Conservation (phyloP, 2,797 vertebrate genomes). For the Gobionotothen gibberifrons region DNA sequence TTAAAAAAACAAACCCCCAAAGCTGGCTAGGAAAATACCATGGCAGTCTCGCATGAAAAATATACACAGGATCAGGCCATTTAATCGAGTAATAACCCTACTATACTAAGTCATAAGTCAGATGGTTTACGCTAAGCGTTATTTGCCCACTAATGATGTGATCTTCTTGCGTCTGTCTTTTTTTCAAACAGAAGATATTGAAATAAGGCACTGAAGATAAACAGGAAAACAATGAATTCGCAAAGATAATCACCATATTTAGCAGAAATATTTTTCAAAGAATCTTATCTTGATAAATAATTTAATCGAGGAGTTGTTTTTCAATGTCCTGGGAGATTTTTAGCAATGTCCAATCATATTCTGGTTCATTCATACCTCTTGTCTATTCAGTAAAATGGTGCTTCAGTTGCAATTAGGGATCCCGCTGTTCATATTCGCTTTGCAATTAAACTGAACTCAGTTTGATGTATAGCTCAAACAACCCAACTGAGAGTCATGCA, state of each 20-base stretch:
- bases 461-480: not conserved
- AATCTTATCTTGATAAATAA: not conserved
- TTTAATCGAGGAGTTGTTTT: not conserved
- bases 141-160: not conserved
- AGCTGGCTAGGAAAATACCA: not conserved
- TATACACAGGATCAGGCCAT: constrained; percentile 9
- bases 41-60: constrained; percentile 9
- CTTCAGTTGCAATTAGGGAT: not conserved
- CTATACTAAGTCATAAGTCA: not conserved
- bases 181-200: not conserved
- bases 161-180: not conserved
- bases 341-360: constrained; percentile 3
- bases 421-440: not conserved
- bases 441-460: not conserved
- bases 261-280: not conserved
- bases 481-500: not conserved
- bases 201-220: not conserved
- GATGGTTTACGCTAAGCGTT: not conserved
- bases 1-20: not conserved
- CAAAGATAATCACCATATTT: not conserved
- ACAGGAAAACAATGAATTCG: not conserved
- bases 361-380: not conserved
- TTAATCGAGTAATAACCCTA: constrained; percentile 14
- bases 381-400: not conserved
- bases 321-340: not conserved